Percentiles rank a stretch among this genome's conserved stretches.
Conservation (phyloP, 2,113 vertebrate species). For the Azemiops feae region DNA sequence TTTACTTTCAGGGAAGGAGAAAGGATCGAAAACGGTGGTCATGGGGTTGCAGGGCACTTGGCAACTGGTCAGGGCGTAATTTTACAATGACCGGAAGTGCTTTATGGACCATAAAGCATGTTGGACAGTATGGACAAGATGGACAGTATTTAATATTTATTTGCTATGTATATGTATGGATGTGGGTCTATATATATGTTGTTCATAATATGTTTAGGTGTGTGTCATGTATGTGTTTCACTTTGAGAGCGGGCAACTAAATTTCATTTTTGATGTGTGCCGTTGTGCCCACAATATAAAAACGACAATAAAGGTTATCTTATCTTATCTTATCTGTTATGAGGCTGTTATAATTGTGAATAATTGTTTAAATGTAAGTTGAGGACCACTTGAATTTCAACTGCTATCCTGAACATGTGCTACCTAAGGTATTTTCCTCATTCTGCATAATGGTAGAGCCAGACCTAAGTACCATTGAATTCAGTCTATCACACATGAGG, state of each 20-base stretch:
- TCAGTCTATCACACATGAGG: not conserved
- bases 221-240: too few species aligned
- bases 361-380: not conserved
- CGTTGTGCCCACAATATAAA: too few species aligned
- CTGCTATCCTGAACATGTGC: not conserved
- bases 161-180: too few species aligned
- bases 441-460: not conserved
- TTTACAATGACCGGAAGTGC: not conserved
- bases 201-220: too few species aligned
- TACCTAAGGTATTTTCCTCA: not conserved
- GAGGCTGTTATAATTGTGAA: not conserved
- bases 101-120: not conserved
- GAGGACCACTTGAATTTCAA: not conserved
- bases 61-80: not conserved
- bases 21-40: not conserved
- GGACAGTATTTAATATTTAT: too few species aligned
- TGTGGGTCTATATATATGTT: too few species aligned
- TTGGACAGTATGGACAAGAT: too few species aligned
- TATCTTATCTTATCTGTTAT: too few species aligned
- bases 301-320: too few species aligned
- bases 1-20: not conserved
- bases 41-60: not conserved
- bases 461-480: not conserved
- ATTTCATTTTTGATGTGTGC: too few species aligned
- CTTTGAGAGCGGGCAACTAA: too few species aligned